Evolutionary conservation across 37 sponge, comb jelly and placozoan species (phyloP), one percentile per base, ranked within the genome.

Genomic region (Beroe ovata): DNA sequence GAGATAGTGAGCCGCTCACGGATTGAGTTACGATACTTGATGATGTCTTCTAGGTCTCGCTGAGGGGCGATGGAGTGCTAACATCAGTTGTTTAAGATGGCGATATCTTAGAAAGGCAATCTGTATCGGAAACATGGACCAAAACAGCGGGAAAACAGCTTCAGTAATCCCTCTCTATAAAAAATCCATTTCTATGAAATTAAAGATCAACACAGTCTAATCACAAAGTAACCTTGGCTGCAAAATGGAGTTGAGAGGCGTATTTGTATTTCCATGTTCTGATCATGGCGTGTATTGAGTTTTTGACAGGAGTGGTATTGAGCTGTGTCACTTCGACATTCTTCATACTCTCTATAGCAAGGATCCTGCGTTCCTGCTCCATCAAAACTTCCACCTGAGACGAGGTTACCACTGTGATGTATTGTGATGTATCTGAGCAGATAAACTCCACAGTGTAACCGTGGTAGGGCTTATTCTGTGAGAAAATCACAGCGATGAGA

Each of bases 241-340:
- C 59, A 16, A 91, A 35, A 64, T 96, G 97, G 18, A 96, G 81
- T 30, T 90, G 88, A 0, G 93, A 72, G 21, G 92, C 89, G 89
- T 92, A 96, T 89, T 94, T 77, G 19, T 66, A 47, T 91, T 94
- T 96, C 95, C 97, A 93, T 1, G 91, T 64, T 28, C 89, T 39
- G 0, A 93, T 92, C 38, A 94, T 90, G 1, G 94, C 92, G 21
- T 59, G 60, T 3, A 94, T 77, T 0, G 94, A 71, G 89, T 92
- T 90, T 91, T 93, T 96, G 23, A 94, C 89, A 35, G 95, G 95
- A 1, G 47, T 58, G 20, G 93, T 91, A 29, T 90, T 69, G 1
- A 96, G 91, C 30, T 91, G 89, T 19, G 94, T 90, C 22, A 92
- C 91, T 29, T 93, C 92, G 18, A 94, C 60, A 0, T 19, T 30